phyloP scores from a whole-genome alignment of 1,140 invertebrate species.

The Pseudomyrmex sp. region DNA sequence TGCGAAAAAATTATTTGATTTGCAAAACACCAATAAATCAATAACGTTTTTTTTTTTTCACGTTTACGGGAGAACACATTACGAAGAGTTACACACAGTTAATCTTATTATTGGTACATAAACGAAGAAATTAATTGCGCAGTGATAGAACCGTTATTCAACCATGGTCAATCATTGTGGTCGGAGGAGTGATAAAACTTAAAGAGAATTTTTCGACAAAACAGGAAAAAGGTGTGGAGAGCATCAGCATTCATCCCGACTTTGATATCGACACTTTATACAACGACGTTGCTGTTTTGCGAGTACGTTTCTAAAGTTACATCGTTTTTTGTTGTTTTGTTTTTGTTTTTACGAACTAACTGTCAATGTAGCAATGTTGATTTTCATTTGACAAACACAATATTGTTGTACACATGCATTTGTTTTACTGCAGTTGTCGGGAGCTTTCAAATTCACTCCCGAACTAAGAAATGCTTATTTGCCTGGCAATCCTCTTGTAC shows the following conservation, averaged over 20 bases:
- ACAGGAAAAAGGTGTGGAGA: slow-evolving; percentile 65
- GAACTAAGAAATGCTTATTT: slow-evolving; percentile 51
- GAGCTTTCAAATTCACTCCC: slow-evolving; percentile 48
- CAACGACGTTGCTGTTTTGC: slow-evolving; percentile 77
- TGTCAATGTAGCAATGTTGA: too few species aligned
- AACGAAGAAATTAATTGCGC: slow-evolving; percentile 14
- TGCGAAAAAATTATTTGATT: not conserved
- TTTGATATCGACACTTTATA: slow-evolving; percentile 57
- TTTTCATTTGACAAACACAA: too few species aligned
- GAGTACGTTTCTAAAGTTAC: slow-evolving; percentile 64
- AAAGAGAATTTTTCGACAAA: not conserved
- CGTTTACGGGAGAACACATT: not conserved
- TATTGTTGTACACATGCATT: not conserved
- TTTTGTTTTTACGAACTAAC: not conserved
- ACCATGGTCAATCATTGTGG: slow-evolving; percentile 70
- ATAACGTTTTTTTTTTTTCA: not conserved
- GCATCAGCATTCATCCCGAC: slow-evolving; percentile 65
- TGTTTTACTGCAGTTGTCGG: slow-evolving; percentile 51
- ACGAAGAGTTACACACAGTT: not conserved
- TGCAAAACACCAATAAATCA: not conserved
- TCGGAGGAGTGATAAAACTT: slow-evolving; percentile 73
- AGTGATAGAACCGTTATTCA: slow-evolving; percentile 18
- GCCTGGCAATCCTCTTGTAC: not conserved
- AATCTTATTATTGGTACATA: too few species aligned
- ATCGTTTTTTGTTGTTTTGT: too few species aligned